phyloP scores from a whole-genome alignment of 2,888 invertebrate genomes.

The Habroteleia sp. region DNA sequence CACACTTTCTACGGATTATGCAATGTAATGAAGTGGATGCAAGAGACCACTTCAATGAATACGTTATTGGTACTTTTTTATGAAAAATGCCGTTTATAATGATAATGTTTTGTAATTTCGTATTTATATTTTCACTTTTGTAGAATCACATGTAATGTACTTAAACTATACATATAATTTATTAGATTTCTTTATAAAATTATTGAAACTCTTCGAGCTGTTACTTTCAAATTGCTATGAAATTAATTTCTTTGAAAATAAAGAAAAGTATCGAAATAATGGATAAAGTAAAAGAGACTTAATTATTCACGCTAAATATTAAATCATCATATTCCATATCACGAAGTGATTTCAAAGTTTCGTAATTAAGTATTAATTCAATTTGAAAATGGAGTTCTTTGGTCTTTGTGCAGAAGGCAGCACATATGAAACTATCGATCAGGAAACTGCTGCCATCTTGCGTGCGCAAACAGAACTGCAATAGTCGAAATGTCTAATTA shows the following conservation, averaged over 20 bases:
- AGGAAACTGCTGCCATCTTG: conserved; percentile 75
- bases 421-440: conserved; percentile 78
- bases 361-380: conserved; percentile 14
- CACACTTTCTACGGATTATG: conserved; percentile 43
- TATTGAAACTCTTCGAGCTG: too few relatives aligned
- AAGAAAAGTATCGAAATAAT: too few relatives aligned
- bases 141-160: too few relatives aligned
- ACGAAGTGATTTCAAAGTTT: conserved; percentile 2
- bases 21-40: conserved; percentile 50
- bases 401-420: conserved; percentile 73
- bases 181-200: too few relatives aligned
- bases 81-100: conserved; percentile 18
- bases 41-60: conserved; percentile 35
- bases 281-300: too few relatives aligned
- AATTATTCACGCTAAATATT: too few relatives aligned
- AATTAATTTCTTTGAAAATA: too few relatives aligned
- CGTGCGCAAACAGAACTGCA: conserved; percentile 23
- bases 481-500: conserved; percentile 33
- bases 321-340: too few relatives aligned
- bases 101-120: too few relatives aligned
- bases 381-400: conserved; percentile 36
- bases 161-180: too few relatives aligned
- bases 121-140: too few relatives aligned
- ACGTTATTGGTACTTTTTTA: conserved; percentile 26
- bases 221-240: too few relatives aligned